These are phyloP conservation scores for Xenopus tropicalis DNA, from an alignment of 2,113 vertebrate genomes.

Conservation along the genomic window DNA sequence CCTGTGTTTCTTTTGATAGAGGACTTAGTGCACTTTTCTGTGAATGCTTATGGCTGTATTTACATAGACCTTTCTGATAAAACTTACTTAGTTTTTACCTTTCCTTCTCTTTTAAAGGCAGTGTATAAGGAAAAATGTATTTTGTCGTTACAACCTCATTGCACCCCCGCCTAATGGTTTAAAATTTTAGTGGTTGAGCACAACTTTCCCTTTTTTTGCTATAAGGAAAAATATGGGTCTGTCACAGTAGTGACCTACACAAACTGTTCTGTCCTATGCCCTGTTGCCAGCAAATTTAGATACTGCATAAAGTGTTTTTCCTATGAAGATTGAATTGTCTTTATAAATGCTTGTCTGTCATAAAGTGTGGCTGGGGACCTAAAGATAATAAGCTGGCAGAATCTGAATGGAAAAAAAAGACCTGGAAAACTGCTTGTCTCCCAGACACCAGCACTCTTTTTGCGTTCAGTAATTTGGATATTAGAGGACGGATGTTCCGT, in stretches of 20 bases:
- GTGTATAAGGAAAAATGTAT: too few relatives aligned
- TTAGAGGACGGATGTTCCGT: slow-evolving; percentile 5
- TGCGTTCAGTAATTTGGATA: slow-evolving; percentile 23
- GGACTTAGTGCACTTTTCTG: too few relatives aligned
- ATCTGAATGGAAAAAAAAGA: slow-evolving; percentile 38
- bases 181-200: too few relatives aligned
- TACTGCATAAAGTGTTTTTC: slow-evolving; percentile 32
- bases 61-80: too few relatives aligned
- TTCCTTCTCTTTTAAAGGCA: too few relatives aligned
- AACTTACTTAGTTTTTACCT: too few relatives aligned
- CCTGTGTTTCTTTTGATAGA: too few relatives aligned
- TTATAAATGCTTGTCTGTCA: slow-evolving; percentile 45
- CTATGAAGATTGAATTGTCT: slow-evolving; percentile 43
- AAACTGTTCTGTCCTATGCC: not conserved
- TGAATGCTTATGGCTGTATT: too few relatives aligned
- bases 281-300: slow-evolving; percentile 29
- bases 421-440: not conserved
- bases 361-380: slow-evolving; percentile 36
- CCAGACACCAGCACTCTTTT: slow-evolving; percentile 15
- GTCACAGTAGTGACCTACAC: not conserved
- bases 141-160: too few relatives aligned
- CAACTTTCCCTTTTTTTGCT: too few relatives aligned
- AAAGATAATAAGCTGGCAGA: slow-evolving; percentile 43
- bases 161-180: too few relatives aligned
- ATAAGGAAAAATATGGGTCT: not conserved